These are phyloP conservation scores for Rhinoraja longicauda DNA, from an alignment of 2,797 vertebrate species.

Conservation along the genomic window DNA sequence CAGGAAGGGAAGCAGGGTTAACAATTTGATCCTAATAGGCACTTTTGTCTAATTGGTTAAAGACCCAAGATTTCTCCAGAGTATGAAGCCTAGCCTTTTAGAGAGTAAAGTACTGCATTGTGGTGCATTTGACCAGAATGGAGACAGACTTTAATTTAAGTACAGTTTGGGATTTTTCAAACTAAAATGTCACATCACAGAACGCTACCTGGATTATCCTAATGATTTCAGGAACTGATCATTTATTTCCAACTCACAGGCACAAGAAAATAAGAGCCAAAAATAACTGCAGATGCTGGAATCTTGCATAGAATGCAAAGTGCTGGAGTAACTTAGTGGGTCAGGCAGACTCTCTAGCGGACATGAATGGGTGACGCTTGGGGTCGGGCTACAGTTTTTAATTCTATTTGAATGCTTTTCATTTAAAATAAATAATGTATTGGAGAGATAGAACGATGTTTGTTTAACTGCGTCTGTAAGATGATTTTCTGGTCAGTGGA, in stretches of 20 bases:
- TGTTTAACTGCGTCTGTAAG: not conserved
- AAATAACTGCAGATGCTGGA: too few relatives aligned
- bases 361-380: too few relatives aligned
- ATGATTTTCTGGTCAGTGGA: too few relatives aligned
- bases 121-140: not conserved
- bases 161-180: too few relatives aligned
- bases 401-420: too few relatives aligned
- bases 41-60: constrained; percentile 37
- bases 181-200: not conserved
- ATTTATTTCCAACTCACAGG: not conserved
- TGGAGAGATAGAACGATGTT: too few relatives aligned
- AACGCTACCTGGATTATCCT: not conserved
- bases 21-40: constrained; percentile 39
- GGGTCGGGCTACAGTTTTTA: too few relatives aligned
- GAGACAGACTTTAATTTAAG: not conserved
- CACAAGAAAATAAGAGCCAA: not conserved
- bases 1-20: constrained; percentile 35
- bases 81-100: constrained; percentile 2
- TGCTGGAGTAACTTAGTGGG: too few relatives aligned
- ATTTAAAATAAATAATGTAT: too few relatives aligned
- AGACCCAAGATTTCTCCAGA: constrained; percentile 34
- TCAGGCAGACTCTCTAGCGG: too few relatives aligned
- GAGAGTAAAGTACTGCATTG: not conserved
- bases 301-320: too few relatives aligned
- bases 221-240: not conserved